Base-by-base conservation (phyloP, 2,113 vertebrate genomes). In the Pholis gunnellus region DNA sequence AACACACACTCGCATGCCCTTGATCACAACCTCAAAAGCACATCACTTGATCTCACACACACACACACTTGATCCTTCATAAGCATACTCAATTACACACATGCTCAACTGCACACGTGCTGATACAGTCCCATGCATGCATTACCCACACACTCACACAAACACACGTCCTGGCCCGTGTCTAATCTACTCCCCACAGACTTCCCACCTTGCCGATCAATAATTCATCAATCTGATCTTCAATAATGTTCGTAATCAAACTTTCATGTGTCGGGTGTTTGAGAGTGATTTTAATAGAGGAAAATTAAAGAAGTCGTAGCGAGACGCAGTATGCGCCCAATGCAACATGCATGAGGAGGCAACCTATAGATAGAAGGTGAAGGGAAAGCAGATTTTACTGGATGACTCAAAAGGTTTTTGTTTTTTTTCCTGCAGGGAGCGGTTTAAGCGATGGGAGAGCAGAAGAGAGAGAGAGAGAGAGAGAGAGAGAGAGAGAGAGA, bases 231-330 rank as follows among this genome's bases (percentile, higher is more conserved):
- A 85, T 84, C 64, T 78, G 83, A 87, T 88, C 81, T 89, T 87
- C 88, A 87, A 88, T 91, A 91, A 88, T 87, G 86, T 88, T 81
- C 48, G 59, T 61, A 79, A 91, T 94, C 88, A 90, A 93, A 90
- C 78, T 83, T 90, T 90, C 60, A 91, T 87, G 84, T 38, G 81
- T 77, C 74, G 60, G 42, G 56, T 31, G 73, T 54, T 34, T 34
- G 54, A 5, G 72, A n/a, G 63, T 74, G 83, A 84, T 87, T 87
- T 85, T 75, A 87, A 85, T 77, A 1, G 31, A 83, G 60, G 54
- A 25, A 61, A 81, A 88, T 83, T 44, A 81, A 87, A 82, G 75
- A 38, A 42, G 66, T 48, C 31, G 6, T 20, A 17, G 57, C 2
- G 13, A 34, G 68, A 11, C 1, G 17, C 63, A 17, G 65, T 1